Conservation (phyloP, 2,888 invertebrate genomes). For the Chymomyza caudatula region DNA sequence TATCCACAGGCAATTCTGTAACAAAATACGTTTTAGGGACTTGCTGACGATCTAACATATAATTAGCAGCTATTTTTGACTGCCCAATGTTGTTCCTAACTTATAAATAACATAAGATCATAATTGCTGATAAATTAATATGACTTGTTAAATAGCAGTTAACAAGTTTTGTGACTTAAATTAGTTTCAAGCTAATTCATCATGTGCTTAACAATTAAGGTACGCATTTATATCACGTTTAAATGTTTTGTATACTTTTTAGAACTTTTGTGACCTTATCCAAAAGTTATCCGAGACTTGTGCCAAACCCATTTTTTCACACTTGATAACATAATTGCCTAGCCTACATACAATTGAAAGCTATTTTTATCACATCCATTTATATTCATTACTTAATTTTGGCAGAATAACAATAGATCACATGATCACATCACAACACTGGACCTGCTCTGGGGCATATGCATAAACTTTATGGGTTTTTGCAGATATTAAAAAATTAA, state of each 20-base stretch:
- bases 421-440: too few relatives aligned
- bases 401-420: conserved; percentile 20
- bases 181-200: neutral
- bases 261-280: too few relatives aligned
- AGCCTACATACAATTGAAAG: neutral
- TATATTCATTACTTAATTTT: neutral
- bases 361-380: neutral
- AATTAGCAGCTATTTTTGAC: too few relatives aligned
- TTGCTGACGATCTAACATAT: neutral
- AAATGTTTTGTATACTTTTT: neutral
- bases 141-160: neutral
- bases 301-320: neutral
- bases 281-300: neutral
- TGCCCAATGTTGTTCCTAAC: neutral
- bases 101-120: neutral
- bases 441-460: neutral
- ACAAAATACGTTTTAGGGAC: too few relatives aligned
- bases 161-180: neutral
- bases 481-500: conserved; percentile 26
- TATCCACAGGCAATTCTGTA: too few relatives aligned
- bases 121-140: neutral
- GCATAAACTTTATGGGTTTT: neutral
- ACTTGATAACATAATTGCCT: neutral
- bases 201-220: neutral
- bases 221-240: neutral